These are phyloP conservation scores for Coelopa frigida DNA, from an alignment of 1,140 invertebrate genomes.

Conservation along the genomic window DNA sequence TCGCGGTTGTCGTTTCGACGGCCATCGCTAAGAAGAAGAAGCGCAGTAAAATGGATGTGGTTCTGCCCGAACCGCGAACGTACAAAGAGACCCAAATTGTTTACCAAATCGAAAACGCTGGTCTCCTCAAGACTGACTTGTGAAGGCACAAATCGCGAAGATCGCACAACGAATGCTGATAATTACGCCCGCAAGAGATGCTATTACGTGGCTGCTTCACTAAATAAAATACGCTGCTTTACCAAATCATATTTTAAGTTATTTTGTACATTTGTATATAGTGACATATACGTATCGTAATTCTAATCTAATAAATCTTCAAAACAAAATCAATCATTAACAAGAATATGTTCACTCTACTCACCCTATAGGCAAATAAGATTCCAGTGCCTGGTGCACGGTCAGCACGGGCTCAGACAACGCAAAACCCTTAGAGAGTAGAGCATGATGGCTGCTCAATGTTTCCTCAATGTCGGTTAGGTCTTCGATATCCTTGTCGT, in stretches of 20 bases:
- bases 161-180: no score
- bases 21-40: conserved; percentile 39
- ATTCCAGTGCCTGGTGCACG: conserved; percentile 84
- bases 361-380: conserved; percentile 78
- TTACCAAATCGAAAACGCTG: conserved; percentile 72
- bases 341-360: conserved; percentile 32
- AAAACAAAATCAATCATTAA: conserved; percentile 4
- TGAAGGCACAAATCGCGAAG: conserved; percentile 32
- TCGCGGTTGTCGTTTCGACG: conserved; percentile 34
- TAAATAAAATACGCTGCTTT: conserved; percentile 11
- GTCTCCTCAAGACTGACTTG: conserved; percentile 70
- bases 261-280: conserved; percentile 2
- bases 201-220: conserved; percentile 5
- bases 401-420: conserved; percentile 70
- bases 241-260: conserved; percentile 8
- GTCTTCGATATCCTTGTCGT: conserved; percentile 69
- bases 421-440: conserved; percentile 87
- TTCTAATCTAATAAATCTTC: not conserved
- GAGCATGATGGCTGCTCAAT: conserved; percentile 61
- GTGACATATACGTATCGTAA: not conserved
- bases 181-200: not conserved
- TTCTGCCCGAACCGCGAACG: conserved; percentile 69
- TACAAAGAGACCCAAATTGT: conserved; percentile 79
- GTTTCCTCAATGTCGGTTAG: conserved; percentile 66
- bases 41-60: conserved; percentile 53